phyloP scores from a whole-genome alignment of 2,888 invertebrate species.

The Serripes groenlandicus region DNA sequence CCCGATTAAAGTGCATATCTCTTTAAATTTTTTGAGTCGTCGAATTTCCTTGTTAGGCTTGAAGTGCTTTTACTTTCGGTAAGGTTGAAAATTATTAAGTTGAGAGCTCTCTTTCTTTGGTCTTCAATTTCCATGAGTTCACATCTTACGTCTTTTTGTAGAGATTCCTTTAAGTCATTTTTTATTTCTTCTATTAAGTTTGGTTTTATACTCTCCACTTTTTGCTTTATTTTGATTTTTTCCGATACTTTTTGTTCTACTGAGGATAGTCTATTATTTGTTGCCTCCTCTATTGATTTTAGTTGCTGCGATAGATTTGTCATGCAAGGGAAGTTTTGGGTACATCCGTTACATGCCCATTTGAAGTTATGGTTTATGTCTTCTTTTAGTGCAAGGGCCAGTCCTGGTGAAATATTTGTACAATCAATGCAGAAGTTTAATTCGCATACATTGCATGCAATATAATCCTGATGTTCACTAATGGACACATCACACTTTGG shows the following conservation, averaged over 20 bases:
- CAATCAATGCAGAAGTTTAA: not conserved
- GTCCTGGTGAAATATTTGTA: not conserved
- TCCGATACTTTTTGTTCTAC: not conserved
- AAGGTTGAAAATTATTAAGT: too few relatives aligned
- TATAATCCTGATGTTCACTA: not conserved
- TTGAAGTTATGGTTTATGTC: not conserved
- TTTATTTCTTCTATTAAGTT: not conserved
- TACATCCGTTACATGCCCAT: too few relatives aligned
- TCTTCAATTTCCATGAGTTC: not conserved
- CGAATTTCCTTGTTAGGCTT: too few relatives aligned
- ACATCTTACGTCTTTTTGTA: not conserved
- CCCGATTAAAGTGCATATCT: too few relatives aligned
- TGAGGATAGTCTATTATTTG: not conserved
- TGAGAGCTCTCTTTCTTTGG: not conserved
- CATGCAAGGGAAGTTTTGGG: slow-evolving; percentile 1
- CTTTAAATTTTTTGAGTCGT: too few relatives aligned
- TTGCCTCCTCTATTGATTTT: not conserved
- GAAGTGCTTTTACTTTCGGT: too few relatives aligned
- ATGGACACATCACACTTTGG: not conserved
- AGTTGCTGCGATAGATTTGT: not conserved
- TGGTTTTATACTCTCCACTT: not conserved
- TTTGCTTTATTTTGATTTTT: not conserved
- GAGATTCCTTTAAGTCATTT: not conserved
- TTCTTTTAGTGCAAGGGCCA: not conserved
- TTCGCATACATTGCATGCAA: not conserved